Evolutionary conservation across 2,888 invertebrate genomes (phyloP), one percentile per base, ranked within the genome.

Genomic region (Sarcophaga carnaria): DNA sequence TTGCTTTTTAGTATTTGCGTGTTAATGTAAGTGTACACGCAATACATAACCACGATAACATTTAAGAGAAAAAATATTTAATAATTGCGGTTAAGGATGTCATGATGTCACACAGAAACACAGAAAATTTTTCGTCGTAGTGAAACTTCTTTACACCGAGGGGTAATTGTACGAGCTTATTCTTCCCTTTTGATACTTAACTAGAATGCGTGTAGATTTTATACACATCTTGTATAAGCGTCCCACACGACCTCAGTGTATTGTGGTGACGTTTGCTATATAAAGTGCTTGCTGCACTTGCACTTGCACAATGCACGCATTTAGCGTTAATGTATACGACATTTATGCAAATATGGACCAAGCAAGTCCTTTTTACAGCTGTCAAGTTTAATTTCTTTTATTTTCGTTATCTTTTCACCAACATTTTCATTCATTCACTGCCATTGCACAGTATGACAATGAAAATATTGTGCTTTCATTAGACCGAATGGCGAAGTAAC

Each of bases 11-110:
- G 37, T 27, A 25, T 47, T 63, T 17, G 4, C 20, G n/a, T 63
- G 22, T 74, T 63, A 11, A 25, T 71, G 27, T 37, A 6, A n/a
- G n/a, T 20, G 54, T 66, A 54, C n/a, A 62, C 37, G 37, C 37
- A 37, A 37, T 10, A 54, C 63, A 60, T 27, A 71, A 59, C 71
- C 47, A 71, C 71, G 64, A 66, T 22, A 10, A 77, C 5, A 37
- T 37, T 37, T 10, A 37, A 37, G 2, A 6, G 2, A 47, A 72
- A 72, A 71, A 60, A 37, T 5, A 76, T 25, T 60, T 49, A 67
- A 77, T 72, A 82, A 71, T 72, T 82, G 77, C n/a, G 77, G 71
- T 71, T 66, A 72, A 66, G 72, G 64, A 82, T 59, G 82, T 64
- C 71, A 76, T 77, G 63, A 59, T 76, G 71, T 76, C 76, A 82